phyloP scores from a whole-genome alignment of 2,888 invertebrate species.

The Trichopria drosophilae region DNA sequence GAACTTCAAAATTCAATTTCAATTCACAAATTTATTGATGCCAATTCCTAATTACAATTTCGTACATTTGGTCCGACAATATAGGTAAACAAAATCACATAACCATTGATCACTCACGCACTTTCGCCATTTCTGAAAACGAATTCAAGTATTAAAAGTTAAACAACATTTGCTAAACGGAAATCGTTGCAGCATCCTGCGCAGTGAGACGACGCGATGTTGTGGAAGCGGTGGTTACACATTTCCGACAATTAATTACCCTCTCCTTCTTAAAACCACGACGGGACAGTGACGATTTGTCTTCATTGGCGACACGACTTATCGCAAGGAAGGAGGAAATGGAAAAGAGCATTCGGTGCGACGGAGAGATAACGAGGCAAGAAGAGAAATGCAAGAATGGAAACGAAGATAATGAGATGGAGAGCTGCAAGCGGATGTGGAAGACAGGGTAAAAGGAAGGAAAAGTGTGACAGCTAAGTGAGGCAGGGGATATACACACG shows the following conservation, averaged over 20 bases:
- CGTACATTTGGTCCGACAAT: too few relatives aligned
- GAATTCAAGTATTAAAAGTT: too few relatives aligned
- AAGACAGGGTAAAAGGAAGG: background rate
- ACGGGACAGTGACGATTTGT: slow-evolving; percentile 48
- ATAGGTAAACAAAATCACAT: too few relatives aligned
- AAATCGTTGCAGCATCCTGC: background rate
- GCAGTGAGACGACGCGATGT: slow-evolving; percentile 3
- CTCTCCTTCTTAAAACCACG: slow-evolving; percentile 43
- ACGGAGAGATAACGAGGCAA: slow-evolving; percentile 9
- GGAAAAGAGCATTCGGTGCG: slow-evolving; percentile 1
- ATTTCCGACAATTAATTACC: slow-evolving; percentile 48
- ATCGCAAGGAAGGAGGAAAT: slow-evolving; percentile 30
- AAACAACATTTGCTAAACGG: too few relatives aligned
- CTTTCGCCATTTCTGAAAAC: too few relatives aligned
- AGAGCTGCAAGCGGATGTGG: slow-evolving; percentile 6
- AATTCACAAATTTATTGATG: too few relatives aligned
- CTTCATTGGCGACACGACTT: slow-evolving; percentile 51
- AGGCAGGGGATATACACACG: slow-evolving; percentile 16
- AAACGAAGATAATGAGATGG: slow-evolving; percentile 1
- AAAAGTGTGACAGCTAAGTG: slow-evolving; percentile 18
- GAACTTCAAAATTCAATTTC: too few relatives aligned
- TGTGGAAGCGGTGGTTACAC: slow-evolving; percentile 12
- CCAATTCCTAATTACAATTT: too few relatives aligned
- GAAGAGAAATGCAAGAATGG: background rate
- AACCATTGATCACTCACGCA: too few relatives aligned